These are phyloP conservation scores for Eristalinus sepulchralis DNA, from an alignment of 2,888 invertebrate genomes.

Conservation along the genomic window DNA sequence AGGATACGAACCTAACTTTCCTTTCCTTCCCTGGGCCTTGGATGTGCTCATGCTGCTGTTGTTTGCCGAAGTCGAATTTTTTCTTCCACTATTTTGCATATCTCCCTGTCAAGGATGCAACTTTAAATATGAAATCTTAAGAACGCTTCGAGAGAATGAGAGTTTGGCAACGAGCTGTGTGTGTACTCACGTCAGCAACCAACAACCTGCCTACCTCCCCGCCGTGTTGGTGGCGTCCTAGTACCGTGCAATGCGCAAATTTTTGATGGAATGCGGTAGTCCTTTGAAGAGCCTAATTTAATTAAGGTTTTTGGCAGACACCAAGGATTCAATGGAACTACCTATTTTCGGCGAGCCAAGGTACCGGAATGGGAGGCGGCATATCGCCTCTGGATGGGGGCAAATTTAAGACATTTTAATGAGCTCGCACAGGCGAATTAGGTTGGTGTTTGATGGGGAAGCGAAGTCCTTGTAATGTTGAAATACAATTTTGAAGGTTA, in stretches of 20 bases:
- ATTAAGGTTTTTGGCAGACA: slow-evolving; percentile 62
- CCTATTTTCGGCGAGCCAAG: neutral
- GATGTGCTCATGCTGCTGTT: neutral
- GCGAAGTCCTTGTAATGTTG: neutral
- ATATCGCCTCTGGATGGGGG: neutral
- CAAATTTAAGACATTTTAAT: neutral
- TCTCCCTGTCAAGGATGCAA: slow-evolving; percentile 57
- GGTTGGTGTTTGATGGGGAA: neutral
- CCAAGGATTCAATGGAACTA: neutral
- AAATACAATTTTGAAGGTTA: neutral
- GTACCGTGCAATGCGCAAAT: slow-evolving; percentile 51
- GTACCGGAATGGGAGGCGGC: neutral
- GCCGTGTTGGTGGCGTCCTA: neutral
- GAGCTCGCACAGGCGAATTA: neutral
- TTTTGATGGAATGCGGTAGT: slow-evolving; percentile 57
- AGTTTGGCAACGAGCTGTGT: slow-evolving; percentile 41
- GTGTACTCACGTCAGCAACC: neutral
- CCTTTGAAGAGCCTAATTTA: slow-evolving; percentile 58
- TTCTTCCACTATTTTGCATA: slow-evolving; percentile 45
- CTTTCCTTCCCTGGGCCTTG: neutral
- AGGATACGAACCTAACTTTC: slow-evolving; percentile 8
- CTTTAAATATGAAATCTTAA: slow-evolving; percentile 58
- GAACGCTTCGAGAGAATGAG: slow-evolving; percentile 28
- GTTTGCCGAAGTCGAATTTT: neutral
- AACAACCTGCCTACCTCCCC: neutral